Conservation (phyloP, 2,888 invertebrate genomes). For the Incurvaria masculella region DNA sequence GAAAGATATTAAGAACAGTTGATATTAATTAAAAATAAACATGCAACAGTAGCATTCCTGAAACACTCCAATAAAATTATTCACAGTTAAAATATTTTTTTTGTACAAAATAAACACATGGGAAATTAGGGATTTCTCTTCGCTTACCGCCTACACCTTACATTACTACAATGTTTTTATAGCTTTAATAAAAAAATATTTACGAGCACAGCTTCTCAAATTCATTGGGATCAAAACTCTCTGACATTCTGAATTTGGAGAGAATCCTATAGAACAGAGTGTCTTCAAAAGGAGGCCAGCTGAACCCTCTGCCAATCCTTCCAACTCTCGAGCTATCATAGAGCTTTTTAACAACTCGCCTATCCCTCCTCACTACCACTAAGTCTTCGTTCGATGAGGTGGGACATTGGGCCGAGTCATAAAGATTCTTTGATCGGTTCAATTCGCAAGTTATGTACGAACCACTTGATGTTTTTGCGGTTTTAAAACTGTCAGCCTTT, state of each 20-base stretch:
- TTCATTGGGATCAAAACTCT: conserved; percentile 43
- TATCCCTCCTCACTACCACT: background rate
- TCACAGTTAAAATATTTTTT: too few species aligned
- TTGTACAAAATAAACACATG: too few species aligned
- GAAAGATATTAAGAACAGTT: too few species aligned
- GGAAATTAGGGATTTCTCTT: too few species aligned
- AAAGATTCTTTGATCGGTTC: too few species aligned
- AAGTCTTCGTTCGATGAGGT: too few species aligned
- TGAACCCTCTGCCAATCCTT: conserved; percentile 22
- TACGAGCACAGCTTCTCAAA: conserved; percentile 13
- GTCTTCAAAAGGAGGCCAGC: conserved; percentile 46
- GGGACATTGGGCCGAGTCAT: background rate
- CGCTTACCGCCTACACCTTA: too few species aligned
- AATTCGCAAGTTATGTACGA: too few species aligned
- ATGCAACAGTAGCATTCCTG: too few species aligned
- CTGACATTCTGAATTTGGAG: conserved; percentile 42
- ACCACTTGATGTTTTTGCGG: background rate
- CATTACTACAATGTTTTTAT: too few species aligned
- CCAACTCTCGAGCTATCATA: conserved; percentile 8
- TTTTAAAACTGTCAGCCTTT: background rate
- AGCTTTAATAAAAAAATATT: conserved; percentile 3
- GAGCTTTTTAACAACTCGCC: background rate
- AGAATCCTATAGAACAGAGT: conserved; percentile 39
- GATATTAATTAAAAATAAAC: too few species aligned
- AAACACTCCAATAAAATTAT: too few species aligned